phyloP scores from a whole-genome alignment of 2,113 vertebrate species.

The Eclectus roratus region DNA sequence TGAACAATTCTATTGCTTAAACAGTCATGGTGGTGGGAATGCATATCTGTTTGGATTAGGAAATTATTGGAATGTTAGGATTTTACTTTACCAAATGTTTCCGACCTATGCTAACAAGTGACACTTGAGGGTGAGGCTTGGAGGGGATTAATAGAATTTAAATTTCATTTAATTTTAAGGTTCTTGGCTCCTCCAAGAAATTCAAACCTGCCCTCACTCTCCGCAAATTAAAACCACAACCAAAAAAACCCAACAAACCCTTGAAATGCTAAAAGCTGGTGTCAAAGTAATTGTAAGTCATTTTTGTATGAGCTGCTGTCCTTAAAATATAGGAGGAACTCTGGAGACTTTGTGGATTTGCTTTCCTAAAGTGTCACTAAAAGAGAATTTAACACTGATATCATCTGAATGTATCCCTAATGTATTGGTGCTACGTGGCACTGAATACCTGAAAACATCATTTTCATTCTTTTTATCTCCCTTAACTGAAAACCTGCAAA shows the following conservation, averaged over 20 bases:
- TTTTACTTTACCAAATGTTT: background rate
- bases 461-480: background rate
- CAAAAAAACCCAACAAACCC: background rate
- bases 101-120: background rate
- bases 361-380: background rate
- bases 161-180: background rate
- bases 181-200: background rate
- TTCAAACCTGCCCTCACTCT: fast-evolving
- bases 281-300: background rate
- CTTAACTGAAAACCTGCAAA: background rate
- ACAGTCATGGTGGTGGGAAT: background rate
- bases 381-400: background rate
- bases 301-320: background rate
- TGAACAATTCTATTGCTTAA: background rate
- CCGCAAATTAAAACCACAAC: background rate
- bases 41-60: background rate
- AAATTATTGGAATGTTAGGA: background rate
- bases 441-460: background rate
- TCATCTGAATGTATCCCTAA: background rate
- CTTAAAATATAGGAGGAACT: background rate
- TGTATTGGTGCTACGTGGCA: background rate
- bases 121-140: background rate
- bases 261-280: background rate
- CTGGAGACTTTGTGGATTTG: background rate
- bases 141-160: background rate